phyloP scores from a whole-genome alignment of 2,797 vertebrate species.

The Falco berigora region DNA sequence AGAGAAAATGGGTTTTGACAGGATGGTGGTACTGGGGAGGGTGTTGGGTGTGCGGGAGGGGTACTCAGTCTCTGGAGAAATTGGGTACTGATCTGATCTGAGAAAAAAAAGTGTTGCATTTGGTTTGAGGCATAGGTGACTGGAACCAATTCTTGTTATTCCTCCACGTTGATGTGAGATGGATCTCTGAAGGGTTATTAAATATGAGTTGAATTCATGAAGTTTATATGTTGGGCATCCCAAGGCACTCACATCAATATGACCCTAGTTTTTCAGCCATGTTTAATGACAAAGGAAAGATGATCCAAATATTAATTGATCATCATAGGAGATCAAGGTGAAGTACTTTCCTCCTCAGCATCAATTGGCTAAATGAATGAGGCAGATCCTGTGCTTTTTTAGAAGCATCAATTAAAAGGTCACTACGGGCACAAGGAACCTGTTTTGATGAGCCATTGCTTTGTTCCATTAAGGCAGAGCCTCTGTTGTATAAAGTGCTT shows the following conservation, averaged over 20 bases:
- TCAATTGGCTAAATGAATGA: neutral
- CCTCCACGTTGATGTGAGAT: neutral
- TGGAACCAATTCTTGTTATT: neutral
- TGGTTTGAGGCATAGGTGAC: neutral
- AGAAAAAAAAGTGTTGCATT: neutral
- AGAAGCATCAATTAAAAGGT: neutral
- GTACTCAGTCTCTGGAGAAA: neutral
- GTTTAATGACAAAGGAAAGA: neutral
- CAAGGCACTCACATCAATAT: neutral
- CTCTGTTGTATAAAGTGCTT: neutral
- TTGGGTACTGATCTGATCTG: neutral
- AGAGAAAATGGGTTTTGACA: slow-evolving; percentile 13
- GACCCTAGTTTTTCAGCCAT: neutral
- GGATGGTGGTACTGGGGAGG: neutral
- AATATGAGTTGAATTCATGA: neutral
- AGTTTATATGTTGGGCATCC: neutral
- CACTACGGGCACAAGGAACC: neutral
- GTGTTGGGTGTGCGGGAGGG: neutral
- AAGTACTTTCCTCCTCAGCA: neutral
- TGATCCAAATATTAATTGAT: neutral
- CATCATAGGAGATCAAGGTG: neutral
- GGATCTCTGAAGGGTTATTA: neutral
- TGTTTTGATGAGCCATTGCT: slow-evolving; percentile 7
- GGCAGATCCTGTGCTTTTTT: neutral
- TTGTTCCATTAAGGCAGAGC: slow-evolving; percentile 8